Percentiles rank a stretch among this genome's conserved stretches.
Evolutionary conservation across 1,140 invertebrate species (phyloP).

Genomic region (Aphidius ervi): DNA sequence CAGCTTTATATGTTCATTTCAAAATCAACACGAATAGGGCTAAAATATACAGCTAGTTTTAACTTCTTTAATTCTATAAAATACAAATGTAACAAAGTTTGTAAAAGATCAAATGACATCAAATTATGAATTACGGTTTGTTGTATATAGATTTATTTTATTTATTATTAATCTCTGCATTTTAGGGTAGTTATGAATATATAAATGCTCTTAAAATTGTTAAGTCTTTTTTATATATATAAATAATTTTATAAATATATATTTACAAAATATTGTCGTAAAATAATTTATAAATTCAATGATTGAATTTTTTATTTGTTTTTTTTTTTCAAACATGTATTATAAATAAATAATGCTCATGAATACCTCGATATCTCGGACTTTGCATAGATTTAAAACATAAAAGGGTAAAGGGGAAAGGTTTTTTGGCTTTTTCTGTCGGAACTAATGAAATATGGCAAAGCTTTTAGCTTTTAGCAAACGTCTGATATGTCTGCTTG

Average conservation of each 20-base stretch:
- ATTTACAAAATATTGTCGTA: no score
- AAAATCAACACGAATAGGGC: slow-evolving; percentile 38
- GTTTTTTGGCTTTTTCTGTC: slow-evolving; percentile 8
- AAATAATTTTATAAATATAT: neutral
- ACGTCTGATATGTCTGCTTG: slow-evolving; percentile 41
- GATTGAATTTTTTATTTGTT: slow-evolving; percentile 5
- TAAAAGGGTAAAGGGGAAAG: neutral
- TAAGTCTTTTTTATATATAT: neutral
- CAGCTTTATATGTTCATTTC: slow-evolving; percentile 29
- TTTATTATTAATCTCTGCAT: neutral
- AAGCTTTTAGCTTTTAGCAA: slow-evolving; percentile 51
- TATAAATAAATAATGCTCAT: neutral
- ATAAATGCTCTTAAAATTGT: neutral
- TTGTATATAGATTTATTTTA: slow-evolving; percentile 2
- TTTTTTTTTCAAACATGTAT: neutral
- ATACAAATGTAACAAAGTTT: neutral
- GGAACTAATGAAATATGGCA: slow-evolving; percentile 50
- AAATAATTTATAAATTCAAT: neutral
- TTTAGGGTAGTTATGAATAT: neutral
- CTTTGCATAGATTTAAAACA: neutral
- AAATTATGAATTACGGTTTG: neutral
- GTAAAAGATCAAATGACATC: neutral
- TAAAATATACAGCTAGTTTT: slow-evolving; percentile 30
- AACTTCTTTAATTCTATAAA: neutral
- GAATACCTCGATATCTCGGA: slow-evolving; percentile 9